phyloP scores from a whole-genome alignment of 2,113 vertebrate genomes.

The Eublepharis macularius region DNA sequence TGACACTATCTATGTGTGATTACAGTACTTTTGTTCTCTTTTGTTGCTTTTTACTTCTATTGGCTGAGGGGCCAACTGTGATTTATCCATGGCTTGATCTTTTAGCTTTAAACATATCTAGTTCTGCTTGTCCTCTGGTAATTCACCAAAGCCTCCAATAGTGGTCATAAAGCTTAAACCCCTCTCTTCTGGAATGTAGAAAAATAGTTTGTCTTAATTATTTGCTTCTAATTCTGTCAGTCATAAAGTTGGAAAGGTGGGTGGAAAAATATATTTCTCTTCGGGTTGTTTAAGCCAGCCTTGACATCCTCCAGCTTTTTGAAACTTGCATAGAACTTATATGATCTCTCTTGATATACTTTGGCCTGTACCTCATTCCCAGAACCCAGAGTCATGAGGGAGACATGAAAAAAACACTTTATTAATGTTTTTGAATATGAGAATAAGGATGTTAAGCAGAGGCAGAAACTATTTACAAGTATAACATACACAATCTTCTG shows the following conservation, averaged over 20 bases:
- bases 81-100: neutral
- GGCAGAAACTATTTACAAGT: too few relatives aligned
- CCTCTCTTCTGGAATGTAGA: neutral
- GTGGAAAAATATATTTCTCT: neutral
- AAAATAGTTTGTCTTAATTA: neutral
- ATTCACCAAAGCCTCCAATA: neutral
- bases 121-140: neutral
- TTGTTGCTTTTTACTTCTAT: neutral
- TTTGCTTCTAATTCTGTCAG: neutral
- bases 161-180: neutral
- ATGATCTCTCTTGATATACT: neutral
- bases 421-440: too few relatives aligned
- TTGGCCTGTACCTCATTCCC: neutral
- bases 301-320: neutral
- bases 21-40: neutral
- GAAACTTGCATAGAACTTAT: neutral
- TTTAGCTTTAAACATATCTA: neutral
- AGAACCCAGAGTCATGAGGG: neutral
- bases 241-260: neutral
- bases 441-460: too few relatives aligned
- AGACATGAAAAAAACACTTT: too few relatives aligned
- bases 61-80: neutral
- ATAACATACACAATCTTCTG: too few relatives aligned
- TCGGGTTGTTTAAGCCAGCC: neutral
- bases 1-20: neutral